phyloP scores from a whole-genome alignment of 2,888 invertebrate genomes.

The Teinopalpus imperialis region DNA sequence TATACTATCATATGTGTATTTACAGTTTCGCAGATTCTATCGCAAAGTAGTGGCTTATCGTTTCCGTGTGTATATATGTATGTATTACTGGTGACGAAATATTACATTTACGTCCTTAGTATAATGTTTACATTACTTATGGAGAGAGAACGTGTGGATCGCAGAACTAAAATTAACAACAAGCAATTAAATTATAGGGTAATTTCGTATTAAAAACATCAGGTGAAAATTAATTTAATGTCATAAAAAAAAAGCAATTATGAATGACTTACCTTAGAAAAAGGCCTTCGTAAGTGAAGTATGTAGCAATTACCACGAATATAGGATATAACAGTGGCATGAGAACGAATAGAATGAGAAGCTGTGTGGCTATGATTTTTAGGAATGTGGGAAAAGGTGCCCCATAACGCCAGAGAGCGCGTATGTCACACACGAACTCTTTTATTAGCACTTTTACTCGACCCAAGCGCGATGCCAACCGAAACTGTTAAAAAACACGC shows the following conservation, averaged over 20 bases:
- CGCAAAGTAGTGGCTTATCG: no score
- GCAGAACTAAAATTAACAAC: no score
- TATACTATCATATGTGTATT: no score
- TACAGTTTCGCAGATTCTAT: no score
- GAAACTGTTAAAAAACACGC: conserved; percentile 49
- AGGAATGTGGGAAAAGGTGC: conserved; percentile 76
- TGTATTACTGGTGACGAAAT: no score
- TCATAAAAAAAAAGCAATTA: background rate
- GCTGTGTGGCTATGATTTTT: conserved; percentile 64
- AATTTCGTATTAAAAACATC: no score
- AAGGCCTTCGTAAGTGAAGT: conserved; percentile 62
- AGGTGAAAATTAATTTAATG: no score
- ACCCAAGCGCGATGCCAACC: conserved; percentile 57
- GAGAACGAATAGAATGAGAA: conserved; percentile 60
- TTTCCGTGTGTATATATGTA: no score
- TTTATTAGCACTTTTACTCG: conserved; percentile 53
- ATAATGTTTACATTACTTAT: no score
- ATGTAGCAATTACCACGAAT: conserved; percentile 56
- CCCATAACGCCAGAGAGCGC: conserved; percentile 68
- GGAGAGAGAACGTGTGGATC: no score
- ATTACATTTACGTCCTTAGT: no score
- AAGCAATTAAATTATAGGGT: no score
- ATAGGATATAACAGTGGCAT: conserved; percentile 69
- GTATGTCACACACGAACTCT: conserved; percentile 63
- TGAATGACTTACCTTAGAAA: conserved; percentile 54